A percentile compares a stretch with the other conserved stretches of the same genome.
These are phyloP conservation scores for Clunio marinus DNA, from an alignment of 2,888 invertebrate genomes.

Conservation along the genomic window DNA sequence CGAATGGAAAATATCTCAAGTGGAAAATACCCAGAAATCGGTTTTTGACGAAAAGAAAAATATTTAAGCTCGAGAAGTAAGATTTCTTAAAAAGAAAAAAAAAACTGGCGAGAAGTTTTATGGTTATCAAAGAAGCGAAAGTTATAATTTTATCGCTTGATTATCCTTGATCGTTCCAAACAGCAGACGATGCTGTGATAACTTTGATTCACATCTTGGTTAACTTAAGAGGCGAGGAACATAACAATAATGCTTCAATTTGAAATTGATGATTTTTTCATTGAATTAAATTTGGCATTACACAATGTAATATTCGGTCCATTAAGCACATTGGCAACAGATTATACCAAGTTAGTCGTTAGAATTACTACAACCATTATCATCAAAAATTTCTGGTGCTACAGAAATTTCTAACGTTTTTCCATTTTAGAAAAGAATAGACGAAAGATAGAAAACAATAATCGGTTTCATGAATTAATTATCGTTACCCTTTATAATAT, in stretches of 20 bases:
- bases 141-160: too few species aligned
- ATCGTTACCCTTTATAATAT: conserved; percentile 13
- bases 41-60: neutral
- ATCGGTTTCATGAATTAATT: conserved; percentile 34
- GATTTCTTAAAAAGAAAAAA: neutral
- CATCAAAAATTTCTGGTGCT: neutral
- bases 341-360: neutral
- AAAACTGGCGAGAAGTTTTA: neutral
- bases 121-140: neutral
- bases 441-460: too few species aligned
- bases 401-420: neutral
- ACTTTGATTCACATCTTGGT: neutral
- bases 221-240: neutral
- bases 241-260: conserved; percentile 14
- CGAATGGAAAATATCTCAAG: neutral
- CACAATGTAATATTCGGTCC: conserved; percentile 8
- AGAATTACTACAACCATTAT: neutral
- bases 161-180: neutral
- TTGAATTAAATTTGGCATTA: conserved; percentile 23
- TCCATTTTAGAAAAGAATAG: neutral
- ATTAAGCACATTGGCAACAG: conserved; percentile 23
- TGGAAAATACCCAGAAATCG: neutral
- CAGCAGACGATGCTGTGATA: neutral
- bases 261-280: conserved; percentile 12
- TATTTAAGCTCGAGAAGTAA: neutral